Base-by-base conservation (phyloP, 2,113 vertebrate species). In the Falco punctatus region DNA sequence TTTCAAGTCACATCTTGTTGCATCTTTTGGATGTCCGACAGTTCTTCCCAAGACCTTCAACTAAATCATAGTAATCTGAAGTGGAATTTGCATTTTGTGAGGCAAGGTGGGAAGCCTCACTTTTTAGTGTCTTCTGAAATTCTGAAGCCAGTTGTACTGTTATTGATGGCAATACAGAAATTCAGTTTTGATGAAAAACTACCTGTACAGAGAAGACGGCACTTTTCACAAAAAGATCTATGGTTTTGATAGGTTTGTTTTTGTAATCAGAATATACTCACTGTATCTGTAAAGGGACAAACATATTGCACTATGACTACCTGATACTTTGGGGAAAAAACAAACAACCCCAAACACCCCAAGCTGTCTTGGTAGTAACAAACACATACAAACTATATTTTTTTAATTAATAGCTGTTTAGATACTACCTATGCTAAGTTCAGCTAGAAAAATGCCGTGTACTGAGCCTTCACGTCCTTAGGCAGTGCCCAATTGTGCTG, bases 351-450 rank as follows among this genome's bases (percentile, higher is more conserved):
- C 5, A 16, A 48, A 19, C 8, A 38, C 22, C n/a, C 35, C 14
- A 52, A 80, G 9, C 20, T 61, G 5, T 62, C 13, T 70, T 48
- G 49, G 11, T 52, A 58, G 28, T 14, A 80, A 32, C 3, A 75
- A 33, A 19, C 8, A 15, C 1, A 4, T 24, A 4, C 15, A 58
- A 1, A 1, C 3, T 49, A 1, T 58, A 4, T 15, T 62, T 69
- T 70, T 70, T 66, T 52, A 3, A n/a, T 77, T 48, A n/a, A 48
- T n/a, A 48, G 7, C 12, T 62, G 9, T 33, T 67, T 58, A 78
- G 55, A 77, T 64, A 55, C 81, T 33, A 27, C 9, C 14, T 69
- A 5, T 14, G 15, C 11, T 74, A 84, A 59, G 6, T 78, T 90
- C 57, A 78, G 18, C 51, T 88, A 44, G 59, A 80, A 85, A 64